A percentile compares a stretch with the other conserved stretches of the same genome.
Conservation (phyloP, 1,140 invertebrate genomes). For the Hesperophylax magnus region DNA sequence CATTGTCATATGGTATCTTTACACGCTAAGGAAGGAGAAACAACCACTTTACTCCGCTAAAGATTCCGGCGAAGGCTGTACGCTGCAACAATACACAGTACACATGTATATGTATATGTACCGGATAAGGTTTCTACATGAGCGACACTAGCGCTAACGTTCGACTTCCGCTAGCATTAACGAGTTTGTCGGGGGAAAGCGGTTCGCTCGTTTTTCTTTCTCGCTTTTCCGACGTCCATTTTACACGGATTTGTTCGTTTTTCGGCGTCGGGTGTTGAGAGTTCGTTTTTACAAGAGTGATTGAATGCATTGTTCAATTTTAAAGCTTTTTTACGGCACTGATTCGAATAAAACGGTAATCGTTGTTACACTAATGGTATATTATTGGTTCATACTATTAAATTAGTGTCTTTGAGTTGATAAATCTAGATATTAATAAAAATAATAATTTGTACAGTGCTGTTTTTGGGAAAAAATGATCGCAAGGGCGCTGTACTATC, state of each 20-base stretch:
- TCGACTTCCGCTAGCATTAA: constrained; percentile 34
- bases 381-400: neutral
- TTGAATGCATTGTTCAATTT: constrained; percentile 33
- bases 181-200: constrained; percentile 31
- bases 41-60: neutral
- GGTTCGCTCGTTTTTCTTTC: constrained; percentile 18
- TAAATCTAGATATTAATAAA: no score
- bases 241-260: constrained; percentile 32
- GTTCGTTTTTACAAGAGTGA: neutral
- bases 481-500: no score
- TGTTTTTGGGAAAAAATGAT: no score
- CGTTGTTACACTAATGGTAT: neutral
- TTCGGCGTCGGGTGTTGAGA: neutral
- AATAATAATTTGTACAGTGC: no score
- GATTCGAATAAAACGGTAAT: neutral
- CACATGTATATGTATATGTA: neutral
- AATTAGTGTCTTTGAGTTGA: no score
- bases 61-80: constrained; percentile 1
- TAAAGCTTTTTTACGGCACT: neutral
- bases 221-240: constrained; percentile 30
- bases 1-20: neutral
- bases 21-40: neutral
- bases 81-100: neutral
- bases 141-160: constrained; percentile 36
- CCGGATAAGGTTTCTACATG: constrained; percentile 37